A percentile compares a stretch with the other conserved stretches of the same genome.
Conservation (phyloP, 2,888 invertebrate species). For the Melieria omissa region DNA sequence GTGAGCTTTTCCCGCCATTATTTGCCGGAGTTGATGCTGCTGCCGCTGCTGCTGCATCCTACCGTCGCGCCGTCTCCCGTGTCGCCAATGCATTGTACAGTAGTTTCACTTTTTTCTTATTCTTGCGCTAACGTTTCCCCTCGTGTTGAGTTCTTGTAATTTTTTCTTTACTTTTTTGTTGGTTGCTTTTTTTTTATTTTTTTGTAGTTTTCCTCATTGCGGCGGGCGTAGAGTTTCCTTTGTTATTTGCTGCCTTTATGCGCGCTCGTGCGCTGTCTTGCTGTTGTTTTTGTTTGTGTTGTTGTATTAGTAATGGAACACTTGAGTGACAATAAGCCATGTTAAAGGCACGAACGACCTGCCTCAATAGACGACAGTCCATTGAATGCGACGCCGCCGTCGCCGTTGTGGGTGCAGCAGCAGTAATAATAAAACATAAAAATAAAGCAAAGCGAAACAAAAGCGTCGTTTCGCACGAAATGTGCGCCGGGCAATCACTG, state of each 20-base stretch:
- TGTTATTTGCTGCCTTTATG: conserved; percentile 31
- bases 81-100: background rate
- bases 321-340: conserved; percentile 40
- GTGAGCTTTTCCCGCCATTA: conserved; percentile 42
- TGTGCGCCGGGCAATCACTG: background rate
- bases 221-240: conserved; percentile 11
- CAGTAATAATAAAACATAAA: background rate
- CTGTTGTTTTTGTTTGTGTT: conserved; percentile 28
- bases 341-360: background rate
- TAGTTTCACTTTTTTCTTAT: no score
- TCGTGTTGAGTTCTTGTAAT: background rate
- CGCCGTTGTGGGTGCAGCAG: background rate
- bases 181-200: conserved; percentile 11
- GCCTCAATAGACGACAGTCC: background rate
- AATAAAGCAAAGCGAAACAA: background rate
- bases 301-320: conserved; percentile 22
- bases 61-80: background rate
- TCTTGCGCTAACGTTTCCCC: no score
- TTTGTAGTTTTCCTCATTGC: background rate
- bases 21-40: conserved; percentile 26
- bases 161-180: conserved; percentile 3
- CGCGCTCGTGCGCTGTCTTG: background rate
- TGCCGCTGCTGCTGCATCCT: background rate
- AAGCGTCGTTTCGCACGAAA: background rate
- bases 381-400: no score